Conservation (phyloP, 2,113 vertebrate species). For the Larimichthys crocea region DNA sequence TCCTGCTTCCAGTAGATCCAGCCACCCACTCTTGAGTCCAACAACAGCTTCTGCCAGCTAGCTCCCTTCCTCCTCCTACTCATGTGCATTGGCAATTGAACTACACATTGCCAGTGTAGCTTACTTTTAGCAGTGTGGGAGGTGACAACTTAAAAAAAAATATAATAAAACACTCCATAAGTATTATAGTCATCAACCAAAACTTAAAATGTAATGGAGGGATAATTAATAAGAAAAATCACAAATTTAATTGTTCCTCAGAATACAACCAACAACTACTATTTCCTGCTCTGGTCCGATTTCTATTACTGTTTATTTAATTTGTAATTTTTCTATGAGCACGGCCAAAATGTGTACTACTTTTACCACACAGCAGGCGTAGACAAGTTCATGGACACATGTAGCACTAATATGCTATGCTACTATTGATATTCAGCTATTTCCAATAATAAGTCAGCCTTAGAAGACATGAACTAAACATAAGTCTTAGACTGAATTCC, state of each 20-base stretch:
- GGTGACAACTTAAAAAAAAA: slow-evolving; percentile 52
- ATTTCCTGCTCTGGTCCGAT: background rate
- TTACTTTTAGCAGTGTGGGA: slow-evolving; percentile 70
- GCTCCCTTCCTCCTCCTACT: slow-evolving; percentile 64
- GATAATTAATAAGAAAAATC: slow-evolving; percentile 19
- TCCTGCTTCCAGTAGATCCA: slow-evolving; percentile 54
- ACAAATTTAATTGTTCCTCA: background rate
- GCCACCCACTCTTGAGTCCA: slow-evolving; percentile 55
- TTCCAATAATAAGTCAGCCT: background rate
- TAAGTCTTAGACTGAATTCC: background rate
- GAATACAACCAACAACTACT: background rate
- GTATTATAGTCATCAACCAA: slow-evolving; percentile 25
- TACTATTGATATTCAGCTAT: background rate
- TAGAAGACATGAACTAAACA: background rate
- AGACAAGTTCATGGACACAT: background rate
- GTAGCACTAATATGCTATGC: background rate
- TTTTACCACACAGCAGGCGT: no score
- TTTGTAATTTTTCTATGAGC: background rate
- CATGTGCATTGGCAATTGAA: slow-evolving; percentile 42
- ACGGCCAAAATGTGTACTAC: background rate
- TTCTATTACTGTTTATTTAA: background rate
- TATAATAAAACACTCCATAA: slow-evolving; percentile 29
- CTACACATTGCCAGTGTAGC: slow-evolving; percentile 34
- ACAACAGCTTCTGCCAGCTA: slow-evolving; percentile 55
- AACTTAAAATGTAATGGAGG: background rate